phyloP scores from a whole-genome alignment of 2,888 invertebrate species.

The Athetis lepigone region DNA sequence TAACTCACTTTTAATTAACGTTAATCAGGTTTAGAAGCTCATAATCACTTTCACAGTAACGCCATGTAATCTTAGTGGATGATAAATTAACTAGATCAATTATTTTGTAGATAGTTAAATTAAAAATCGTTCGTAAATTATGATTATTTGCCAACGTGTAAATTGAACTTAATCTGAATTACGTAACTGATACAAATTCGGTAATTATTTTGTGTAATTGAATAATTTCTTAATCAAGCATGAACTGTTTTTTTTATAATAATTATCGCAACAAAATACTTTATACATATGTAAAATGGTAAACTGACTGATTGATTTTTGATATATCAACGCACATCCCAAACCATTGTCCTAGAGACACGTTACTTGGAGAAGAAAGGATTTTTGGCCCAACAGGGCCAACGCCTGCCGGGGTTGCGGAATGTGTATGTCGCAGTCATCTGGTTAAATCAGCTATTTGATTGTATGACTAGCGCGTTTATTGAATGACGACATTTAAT shows the following conservation, averaged over 20 bases:
- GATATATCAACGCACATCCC: no score
- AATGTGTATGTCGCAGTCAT: no score
- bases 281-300: no score
- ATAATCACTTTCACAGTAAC: constrained; percentile 42
- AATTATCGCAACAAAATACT: neutral
- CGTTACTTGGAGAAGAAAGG: no score
- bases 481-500: no score
- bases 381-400: no score
- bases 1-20: constrained; percentile 38
- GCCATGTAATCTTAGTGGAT: constrained; percentile 15
- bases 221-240: neutral
- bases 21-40: constrained; percentile 37
- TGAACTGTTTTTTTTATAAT: no score
- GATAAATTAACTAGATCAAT: constrained; percentile 27
- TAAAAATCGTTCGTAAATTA: neutral
- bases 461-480: no score
- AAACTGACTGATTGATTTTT: no score
- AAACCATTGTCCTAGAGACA: no score
- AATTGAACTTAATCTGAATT: neutral
- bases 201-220: neutral
- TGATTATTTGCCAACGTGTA: neutral
- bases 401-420: no score
- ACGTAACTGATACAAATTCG: neutral
- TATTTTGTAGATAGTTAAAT: constrained; percentile 5
- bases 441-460: no score